Base-by-base conservation (phyloP, 2,797 vertebrate genomes). In the Lithobates sylvaticus region DNA sequence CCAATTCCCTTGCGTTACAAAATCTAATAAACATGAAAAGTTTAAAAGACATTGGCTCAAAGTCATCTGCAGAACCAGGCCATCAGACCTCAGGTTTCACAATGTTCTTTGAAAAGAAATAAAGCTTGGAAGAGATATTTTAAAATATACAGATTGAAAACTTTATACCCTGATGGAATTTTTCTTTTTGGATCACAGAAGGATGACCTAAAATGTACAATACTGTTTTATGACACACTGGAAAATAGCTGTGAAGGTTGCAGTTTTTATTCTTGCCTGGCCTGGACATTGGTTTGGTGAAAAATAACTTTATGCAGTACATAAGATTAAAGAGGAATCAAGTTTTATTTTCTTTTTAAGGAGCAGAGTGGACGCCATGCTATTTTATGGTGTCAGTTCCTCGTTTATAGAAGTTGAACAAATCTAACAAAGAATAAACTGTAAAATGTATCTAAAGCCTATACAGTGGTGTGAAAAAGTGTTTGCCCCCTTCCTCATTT, bases 71-170 rank as follows among this genome's bases (percentile, higher is more conserved):
- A 68, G 23, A 26, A 29, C 34, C 5, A 44, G 18, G 42, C 75
- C 78, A 83, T 50, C 26, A 36, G 29, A 64, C 34, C 44, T 71
- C 74, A 23, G 23, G 26, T 80, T 64, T 47, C 68, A 74, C 47
- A 84, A 61, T 69, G 68, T 81, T 47, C 79, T 70, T 58, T 16
- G 16, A 67, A 67, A 78, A 44, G 12, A n/a, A 76, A 36, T 61
- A 65, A 15, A 42, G 27, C n/a, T 80, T 83, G 47, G 50, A 83
- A 67, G 29, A 75, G n/a, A 75, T 18, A 42, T 75, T 83, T 44
- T 65, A 47, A 42, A 65, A 64, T 23, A 65, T 47, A 65, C 15
- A 50, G 10, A 18, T 5, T 34, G 42, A 75, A 47, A 75, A 65
- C 21, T 1, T 67, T 75, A 64, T 32, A 64, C 29, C n/a, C 58